A percentile compares a stretch with the other conserved stretches of the same genome.
These are phyloP conservation scores for Drosophila lacertosa DNA, from an alignment of 1,140 invertebrate species.

Conservation along the genomic window DNA sequence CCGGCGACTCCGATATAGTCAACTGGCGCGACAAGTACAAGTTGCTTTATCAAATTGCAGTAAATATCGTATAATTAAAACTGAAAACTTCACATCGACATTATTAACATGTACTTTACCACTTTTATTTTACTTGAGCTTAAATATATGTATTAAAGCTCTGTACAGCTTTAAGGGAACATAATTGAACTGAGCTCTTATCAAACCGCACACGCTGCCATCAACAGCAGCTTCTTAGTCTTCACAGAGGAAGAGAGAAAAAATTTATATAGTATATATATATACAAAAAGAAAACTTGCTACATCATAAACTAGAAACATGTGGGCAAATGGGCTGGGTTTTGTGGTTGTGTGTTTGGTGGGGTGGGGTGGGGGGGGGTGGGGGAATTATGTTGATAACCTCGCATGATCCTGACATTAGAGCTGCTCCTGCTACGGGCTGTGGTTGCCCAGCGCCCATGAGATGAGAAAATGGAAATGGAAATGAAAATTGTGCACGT, in stretches of 20 bases:
- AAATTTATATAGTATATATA: too few species aligned
- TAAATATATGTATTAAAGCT: not conserved
- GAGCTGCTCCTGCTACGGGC: constrained; percentile 48
- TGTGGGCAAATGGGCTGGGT: constrained; percentile 44
- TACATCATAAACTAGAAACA: constrained; percentile 78
- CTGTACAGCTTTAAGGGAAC: constrained; percentile 18
- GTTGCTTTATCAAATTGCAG: too few species aligned
- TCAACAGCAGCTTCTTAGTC: constrained; percentile 35
- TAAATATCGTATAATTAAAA: too few species aligned
- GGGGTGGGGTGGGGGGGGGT: constrained; percentile 36
- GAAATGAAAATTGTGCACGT: constrained; percentile 77
- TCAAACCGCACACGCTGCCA: constrained; percentile 75
- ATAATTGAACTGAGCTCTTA: constrained; percentile 59
- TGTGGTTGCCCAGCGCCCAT: constrained; percentile 22
- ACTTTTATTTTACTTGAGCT: not conserved
- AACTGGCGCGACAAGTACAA: too few species aligned
- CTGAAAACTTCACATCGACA: too few species aligned
- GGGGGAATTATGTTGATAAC: constrained; percentile 80
- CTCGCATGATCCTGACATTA: constrained; percentile 79
- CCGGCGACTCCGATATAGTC: too few species aligned
- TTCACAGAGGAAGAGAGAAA: constrained; percentile 9
- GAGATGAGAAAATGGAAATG: constrained; percentile 40
- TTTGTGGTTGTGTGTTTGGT: constrained; percentile 14
- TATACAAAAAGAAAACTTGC: constrained; percentile 56
- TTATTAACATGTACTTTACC: not conserved